Percentiles rank a stretch among this genome's conserved stretches.
These are phyloP conservation scores for Drosophila differens DNA, from an alignment of 2,888 invertebrate species.

Conservation along the genomic window DNA sequence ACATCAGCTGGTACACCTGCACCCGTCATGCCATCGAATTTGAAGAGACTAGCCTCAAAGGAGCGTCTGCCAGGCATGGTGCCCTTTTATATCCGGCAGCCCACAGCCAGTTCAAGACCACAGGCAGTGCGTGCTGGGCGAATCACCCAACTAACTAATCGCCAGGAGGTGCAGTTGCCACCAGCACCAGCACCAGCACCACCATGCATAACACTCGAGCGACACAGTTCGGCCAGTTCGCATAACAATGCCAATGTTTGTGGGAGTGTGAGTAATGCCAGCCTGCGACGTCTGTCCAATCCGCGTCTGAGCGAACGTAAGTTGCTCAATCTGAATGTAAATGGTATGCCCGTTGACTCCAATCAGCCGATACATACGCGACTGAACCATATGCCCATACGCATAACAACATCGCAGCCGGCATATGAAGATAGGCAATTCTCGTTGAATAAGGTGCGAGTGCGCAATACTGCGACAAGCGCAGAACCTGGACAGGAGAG, in stretches of 20 bases:
- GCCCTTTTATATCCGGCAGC: constrained; percentile 28
- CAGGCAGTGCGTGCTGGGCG: not conserved
- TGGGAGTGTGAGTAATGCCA: constrained; percentile 6
- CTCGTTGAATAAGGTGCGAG: constrained; percentile 46
- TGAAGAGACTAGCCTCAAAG: constrained; percentile 29
- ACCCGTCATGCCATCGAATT: constrained; percentile 30
- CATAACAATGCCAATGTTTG: constrained; percentile 39
- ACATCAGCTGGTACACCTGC: not conserved
- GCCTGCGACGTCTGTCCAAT: constrained; percentile 11
- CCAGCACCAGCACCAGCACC: not conserved
- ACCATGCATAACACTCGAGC: constrained; percentile 11
- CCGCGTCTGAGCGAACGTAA: constrained; percentile 44
- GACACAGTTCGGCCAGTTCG: constrained; percentile 43
- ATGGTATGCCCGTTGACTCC: constrained; percentile 26
- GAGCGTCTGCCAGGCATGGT: constrained; percentile 72
- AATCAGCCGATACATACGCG: constrained; percentile 49
- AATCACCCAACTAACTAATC: constrained; percentile 1
- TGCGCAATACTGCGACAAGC: constrained; percentile 13
- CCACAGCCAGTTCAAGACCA: not conserved
- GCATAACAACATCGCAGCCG: constrained; percentile 57
- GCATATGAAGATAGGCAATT: constrained; percentile 40
- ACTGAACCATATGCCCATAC: constrained; percentile 64
- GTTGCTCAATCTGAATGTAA: constrained; percentile 47
- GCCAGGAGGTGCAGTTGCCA: not conserved
- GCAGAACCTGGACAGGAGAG: not conserved